Evolutionary conservation across 92 coral and sea anemone species (phyloP).

Genomic region (Pocillopora grandis): DNA sequence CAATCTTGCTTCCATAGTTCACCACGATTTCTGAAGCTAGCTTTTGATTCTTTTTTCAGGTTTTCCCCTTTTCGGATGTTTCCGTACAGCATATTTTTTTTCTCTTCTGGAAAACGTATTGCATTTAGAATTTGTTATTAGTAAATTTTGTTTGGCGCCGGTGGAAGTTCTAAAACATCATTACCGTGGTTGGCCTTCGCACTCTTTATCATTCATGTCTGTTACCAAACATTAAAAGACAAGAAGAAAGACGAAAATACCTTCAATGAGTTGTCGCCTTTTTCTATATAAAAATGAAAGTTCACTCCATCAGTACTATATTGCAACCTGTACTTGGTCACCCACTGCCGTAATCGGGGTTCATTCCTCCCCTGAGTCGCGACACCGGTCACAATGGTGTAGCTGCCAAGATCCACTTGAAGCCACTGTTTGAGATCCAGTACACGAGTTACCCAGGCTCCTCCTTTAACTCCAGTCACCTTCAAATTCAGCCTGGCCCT

Average conservation of each 20-base stretch:
- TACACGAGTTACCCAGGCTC: constrained; percentile 12
- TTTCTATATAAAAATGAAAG: background rate
- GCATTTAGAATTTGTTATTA: too few relatives aligned
- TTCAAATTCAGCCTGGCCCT: constrained; percentile 12
- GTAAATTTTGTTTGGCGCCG: too few relatives aligned
- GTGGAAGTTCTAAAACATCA: too few relatives aligned
- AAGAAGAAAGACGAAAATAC: background rate
- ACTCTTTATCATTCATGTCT: too few relatives aligned
- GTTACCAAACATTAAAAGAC: too few relatives aligned
- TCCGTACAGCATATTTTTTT: too few relatives aligned
- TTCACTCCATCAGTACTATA: constrained; percentile 19
- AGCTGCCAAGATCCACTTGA: constrained; percentile 21
- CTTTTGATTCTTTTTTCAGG: too few relatives aligned
- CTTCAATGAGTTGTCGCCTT: constrained; percentile 1
- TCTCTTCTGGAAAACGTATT: too few relatives aligned
- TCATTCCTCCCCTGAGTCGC: constrained; percentile 26
- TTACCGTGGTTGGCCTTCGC: too few relatives aligned
- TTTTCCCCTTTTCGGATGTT: too few relatives aligned
- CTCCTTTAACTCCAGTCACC: background rate
- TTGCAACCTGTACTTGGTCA: background rate
- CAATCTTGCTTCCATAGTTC: too few relatives aligned
- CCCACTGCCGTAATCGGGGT: background rate
- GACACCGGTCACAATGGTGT: constrained; percentile 6
- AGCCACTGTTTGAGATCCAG: constrained; percentile 26
- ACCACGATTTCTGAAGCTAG: too few relatives aligned